These are phyloP conservation scores for Orius laevigatus DNA, from an alignment of 1,140 invertebrate species.

Conservation along the genomic window DNA sequence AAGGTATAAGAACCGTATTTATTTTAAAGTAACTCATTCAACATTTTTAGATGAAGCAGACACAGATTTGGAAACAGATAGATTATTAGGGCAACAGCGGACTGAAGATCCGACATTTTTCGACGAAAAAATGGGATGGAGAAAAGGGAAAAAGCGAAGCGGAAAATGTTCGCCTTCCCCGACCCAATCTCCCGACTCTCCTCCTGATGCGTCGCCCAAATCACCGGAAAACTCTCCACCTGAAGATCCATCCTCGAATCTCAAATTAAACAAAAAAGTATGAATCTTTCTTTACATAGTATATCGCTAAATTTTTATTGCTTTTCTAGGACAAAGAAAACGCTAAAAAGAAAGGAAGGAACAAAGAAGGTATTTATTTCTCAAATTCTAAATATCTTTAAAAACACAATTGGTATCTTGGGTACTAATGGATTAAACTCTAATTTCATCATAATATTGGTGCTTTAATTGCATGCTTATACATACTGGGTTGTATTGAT, in stretches of 20 bases:
- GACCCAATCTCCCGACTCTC: conserved; percentile 13
- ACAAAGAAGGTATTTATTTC: conserved; percentile 52
- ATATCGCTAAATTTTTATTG: conserved; percentile 18
- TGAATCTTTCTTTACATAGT: not conserved
- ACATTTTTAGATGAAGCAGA: conserved; percentile 54
- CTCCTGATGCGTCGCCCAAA: conserved; percentile 10
- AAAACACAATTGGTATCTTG: no score
- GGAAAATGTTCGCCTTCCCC: conserved; percentile 26
- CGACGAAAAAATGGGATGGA: conserved; percentile 64
- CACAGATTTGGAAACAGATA: conserved; percentile 76
- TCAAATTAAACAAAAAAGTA: conserved; percentile 12
- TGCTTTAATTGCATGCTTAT: no score
- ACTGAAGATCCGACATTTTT: conserved; percentile 82
- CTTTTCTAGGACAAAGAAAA: conserved; percentile 55
- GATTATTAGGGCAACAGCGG: conserved; percentile 71
- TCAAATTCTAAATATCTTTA: no score
- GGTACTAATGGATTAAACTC: no score
- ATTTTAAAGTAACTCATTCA: no score
- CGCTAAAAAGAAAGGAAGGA: conserved; percentile 57
- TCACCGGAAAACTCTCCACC: conserved; percentile 11
- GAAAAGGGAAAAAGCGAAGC: conserved; percentile 55
- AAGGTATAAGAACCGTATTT: conserved; percentile 22
- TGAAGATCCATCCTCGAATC: conserved; percentile 10
- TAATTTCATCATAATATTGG: no score
- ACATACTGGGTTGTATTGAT: no score